These are phyloP conservation scores for Nerophis ophidion DNA, from an alignment of 2,113 vertebrate genomes.

Conservation along the genomic window DNA sequence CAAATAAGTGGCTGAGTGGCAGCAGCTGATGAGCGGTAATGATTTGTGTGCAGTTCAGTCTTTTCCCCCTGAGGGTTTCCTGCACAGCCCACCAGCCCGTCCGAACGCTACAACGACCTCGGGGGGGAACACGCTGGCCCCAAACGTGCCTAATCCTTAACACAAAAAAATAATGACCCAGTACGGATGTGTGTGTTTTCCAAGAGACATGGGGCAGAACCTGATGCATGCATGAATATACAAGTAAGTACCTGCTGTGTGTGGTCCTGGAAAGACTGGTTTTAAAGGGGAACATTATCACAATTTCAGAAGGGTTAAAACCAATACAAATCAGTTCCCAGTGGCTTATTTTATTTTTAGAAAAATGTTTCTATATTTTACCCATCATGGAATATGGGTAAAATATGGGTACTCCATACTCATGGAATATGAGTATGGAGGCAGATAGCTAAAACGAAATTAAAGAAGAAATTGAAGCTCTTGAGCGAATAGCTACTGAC, in stretches of 20 bases:
- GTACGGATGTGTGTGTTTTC: constrained; percentile 28
- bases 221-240: constrained; percentile 66
- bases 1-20: constrained; percentile 59
- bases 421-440: too few species aligned
- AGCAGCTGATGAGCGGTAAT: constrained; percentile 64
- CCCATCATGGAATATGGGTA: too few species aligned
- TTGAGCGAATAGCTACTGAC: too few species aligned
- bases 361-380: too few species aligned
- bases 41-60: constrained; percentile 60
- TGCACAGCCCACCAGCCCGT: constrained; percentile 21
- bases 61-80: constrained; percentile 33
- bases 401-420: too few species aligned
- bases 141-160: constrained; percentile 58
- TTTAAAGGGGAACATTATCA: too few species aligned
- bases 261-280: not conserved
- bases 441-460: too few species aligned
- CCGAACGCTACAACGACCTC: constrained; percentile 23
- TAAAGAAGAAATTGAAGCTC: too few species aligned
- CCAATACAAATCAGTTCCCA: too few species aligned
- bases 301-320: too few species aligned
- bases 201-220: constrained; percentile 40
- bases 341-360: too few species aligned
- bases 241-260: constrained; percentile 35
- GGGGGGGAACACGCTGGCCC: constrained; percentile 45
- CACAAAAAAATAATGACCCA: constrained; percentile 47